Evolutionary conservation across 1,140 invertebrate genomes (phyloP), one percentile per base, ranked within the genome.

Genomic region (Kradibia gibbosae): DNA sequence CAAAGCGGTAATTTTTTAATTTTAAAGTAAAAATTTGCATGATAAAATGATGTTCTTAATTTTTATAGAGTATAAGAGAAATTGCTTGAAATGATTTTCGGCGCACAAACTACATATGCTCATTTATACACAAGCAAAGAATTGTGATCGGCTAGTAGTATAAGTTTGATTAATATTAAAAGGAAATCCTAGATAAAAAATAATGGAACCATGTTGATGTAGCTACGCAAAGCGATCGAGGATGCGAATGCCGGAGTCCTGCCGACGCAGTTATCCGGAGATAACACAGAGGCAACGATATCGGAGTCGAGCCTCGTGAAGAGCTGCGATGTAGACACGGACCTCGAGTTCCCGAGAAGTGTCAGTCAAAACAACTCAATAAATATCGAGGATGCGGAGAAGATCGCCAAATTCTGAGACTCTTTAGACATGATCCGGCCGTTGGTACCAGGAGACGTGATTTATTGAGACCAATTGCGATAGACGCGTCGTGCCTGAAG

Each of bases 171-270:
- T n/a, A n/a, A n/a, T 48, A 48, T 8, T 48, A 48, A 48, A 48
- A 15, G 15, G 15, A 15, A 7, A 48, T 8, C 45, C 15, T 48
- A 48, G 15, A 7, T 7, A 8, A 48, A 8, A 48, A 48, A 15
- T 48, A 48, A 48, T 48, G 15, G 45, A 48, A 53, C 22, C 11
- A 53, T 53, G n/a, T 25, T 8, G 7, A 17, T 13, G 50, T 89
- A 97, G 95, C 88, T 97, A 13, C 93, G 96, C 72, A 96, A 95
- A 90, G 96, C 96, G 0, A 98, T 98, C 80, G 96, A 98, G 87
- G 95, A 97, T 84, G 95, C 96, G 13, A 97, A 97, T 88, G 93
- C 95, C 28, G 96, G 96, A 36, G 93, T 91, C n/a, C 89, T 94
- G 80, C 88, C 92, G 78, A 81, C 91, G 2, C 91, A 92, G 13